These are phyloP conservation scores for Patella depressa DNA, from an alignment of 2,888 invertebrate genomes.

Conservation along the genomic window DNA sequence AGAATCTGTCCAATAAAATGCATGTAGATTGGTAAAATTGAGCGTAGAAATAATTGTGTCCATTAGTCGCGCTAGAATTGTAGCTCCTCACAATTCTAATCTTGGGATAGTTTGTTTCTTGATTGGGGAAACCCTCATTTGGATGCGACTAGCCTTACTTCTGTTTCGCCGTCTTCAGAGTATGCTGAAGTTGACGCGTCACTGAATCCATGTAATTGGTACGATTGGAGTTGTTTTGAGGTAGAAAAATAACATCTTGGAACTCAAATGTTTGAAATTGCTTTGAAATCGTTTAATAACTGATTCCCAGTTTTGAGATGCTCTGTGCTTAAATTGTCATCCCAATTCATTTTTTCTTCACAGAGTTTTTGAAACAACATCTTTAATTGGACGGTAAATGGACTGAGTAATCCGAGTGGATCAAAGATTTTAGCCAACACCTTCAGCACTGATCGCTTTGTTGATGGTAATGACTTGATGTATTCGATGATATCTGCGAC, in stretches of 20 bases:
- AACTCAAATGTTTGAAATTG: background rate
- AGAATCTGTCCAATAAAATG: slow-evolving; percentile 1
- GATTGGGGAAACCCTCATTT: background rate
- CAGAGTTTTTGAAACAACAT: slow-evolving; percentile 1
- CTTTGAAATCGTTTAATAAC: background rate
- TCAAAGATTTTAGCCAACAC: slow-evolving; percentile 4
- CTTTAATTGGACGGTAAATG: background rate
- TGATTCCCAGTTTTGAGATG: background rate
- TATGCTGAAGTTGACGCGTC: background rate
- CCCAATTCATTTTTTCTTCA: background rate
- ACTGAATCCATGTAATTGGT: background rate
- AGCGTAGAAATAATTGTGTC: background rate
- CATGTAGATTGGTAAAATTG: background rate
- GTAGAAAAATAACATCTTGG: background rate
- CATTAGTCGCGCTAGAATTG: background rate
- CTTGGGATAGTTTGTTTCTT: background rate
- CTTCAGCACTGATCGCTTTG: slow-evolving; percentile 4
- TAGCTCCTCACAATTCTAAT: background rate
- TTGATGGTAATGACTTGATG: background rate
- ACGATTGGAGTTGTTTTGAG: background rate
- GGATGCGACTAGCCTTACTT: background rate
- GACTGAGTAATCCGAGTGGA: background rate
- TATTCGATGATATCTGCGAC: background rate
- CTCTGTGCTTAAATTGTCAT: background rate
- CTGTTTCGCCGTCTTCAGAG: background rate